Percentiles rank a stretch among this genome's conserved stretches.
Evolutionary conservation across 2,113 vertebrate species (phyloP).

Genomic region (Lepus europaeus): DNA sequence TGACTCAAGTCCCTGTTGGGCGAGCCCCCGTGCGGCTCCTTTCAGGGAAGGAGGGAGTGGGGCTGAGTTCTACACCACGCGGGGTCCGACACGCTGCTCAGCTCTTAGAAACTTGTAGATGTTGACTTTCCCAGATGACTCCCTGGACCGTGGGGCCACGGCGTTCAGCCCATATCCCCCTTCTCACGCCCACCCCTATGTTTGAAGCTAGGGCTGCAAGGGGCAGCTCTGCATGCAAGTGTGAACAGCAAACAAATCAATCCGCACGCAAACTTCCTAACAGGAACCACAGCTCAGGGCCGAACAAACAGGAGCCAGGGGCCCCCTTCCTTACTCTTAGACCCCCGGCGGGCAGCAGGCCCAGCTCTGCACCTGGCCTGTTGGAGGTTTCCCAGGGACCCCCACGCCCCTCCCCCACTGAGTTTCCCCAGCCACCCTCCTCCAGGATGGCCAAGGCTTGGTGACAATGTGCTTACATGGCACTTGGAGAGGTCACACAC

Average conservation of each 20-base stretch:
- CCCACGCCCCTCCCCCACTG: background rate
- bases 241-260: constrained; percentile 81
- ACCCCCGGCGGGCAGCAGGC: background rate
- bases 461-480: background rate
- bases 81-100: background rate
- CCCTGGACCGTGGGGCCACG: background rate
- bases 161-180: background rate
- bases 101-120: background rate
- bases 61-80: background rate
- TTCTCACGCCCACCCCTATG: background rate
- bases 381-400: background rate
- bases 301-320: constrained; percentile 70
- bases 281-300: constrained; percentile 58
- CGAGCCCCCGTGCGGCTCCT: rapidly evolving
- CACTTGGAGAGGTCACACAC: background rate
- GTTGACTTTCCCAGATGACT: constrained; percentile 32
- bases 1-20: background rate
- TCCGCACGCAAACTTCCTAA: constrained; percentile 75
- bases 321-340: background rate
- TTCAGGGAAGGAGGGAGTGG: background rate
- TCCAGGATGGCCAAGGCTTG: background rate
- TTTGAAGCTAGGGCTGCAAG: constrained; percentile 69
- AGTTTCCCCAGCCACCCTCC: background rate
- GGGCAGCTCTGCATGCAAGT: constrained; percentile 61
- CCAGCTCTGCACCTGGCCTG: constrained; percentile 63